Evolutionary conservation across 1,140 invertebrate species (phyloP).

Genomic region (Eurosta solidaginis): DNA sequence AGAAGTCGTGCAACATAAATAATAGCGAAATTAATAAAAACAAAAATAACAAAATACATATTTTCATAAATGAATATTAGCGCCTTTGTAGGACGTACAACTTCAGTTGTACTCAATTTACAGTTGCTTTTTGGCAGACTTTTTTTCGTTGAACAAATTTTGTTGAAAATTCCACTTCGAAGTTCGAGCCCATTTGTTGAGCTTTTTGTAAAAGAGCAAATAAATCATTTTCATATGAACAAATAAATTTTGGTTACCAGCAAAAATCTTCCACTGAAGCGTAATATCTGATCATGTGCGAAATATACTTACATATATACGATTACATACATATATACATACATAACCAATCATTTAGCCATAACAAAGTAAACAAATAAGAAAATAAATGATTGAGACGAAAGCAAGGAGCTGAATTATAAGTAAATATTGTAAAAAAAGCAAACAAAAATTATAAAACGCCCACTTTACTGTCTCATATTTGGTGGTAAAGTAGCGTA

Average conservation of each 20-base stretch:
- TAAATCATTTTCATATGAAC: background rate
- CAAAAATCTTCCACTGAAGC: background rate
- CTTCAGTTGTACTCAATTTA: background rate
- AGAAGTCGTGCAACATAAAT: background rate
- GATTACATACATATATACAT: background rate
- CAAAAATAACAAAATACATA: background rate
- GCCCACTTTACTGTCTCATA: background rate
- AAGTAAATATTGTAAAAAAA: constrained; percentile 5
- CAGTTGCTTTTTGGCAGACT: background rate
- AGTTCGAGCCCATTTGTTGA: background rate
- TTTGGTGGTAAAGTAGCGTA: background rate
- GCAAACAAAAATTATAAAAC: constrained; percentile 12
- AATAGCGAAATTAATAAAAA: constrained; percentile 11
- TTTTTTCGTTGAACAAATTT: background rate
- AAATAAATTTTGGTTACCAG: background rate
- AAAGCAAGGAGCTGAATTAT: background rate
- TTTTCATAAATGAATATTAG: background rate
- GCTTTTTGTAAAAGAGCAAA: background rate
- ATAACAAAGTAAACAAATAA: background rate
- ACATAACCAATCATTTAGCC: background rate
- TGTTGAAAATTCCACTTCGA: background rate
- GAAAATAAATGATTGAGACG: background rate
- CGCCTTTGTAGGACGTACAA: background rate
- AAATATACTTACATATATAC: background rate
- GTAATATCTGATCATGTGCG: constrained; percentile 13